Conservation (phyloP, 2,888 invertebrate species). For the Acronicta leporina region DNA sequence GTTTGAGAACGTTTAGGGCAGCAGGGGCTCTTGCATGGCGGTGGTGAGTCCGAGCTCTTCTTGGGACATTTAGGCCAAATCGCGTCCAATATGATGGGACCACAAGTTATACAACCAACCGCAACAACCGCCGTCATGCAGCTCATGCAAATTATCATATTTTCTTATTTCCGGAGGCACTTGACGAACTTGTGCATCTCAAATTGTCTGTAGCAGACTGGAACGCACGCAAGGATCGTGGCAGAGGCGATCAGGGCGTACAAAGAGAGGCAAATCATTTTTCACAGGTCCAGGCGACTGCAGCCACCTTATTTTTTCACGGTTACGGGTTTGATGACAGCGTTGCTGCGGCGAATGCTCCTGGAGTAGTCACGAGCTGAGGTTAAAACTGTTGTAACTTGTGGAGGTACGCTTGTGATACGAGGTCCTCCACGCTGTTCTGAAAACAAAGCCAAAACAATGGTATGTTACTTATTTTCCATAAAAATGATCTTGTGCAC, state of each 20-base stretch:
- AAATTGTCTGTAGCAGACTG: constrained; percentile 76
- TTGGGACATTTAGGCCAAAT: constrained; percentile 56
- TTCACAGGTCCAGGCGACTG: constrained; percentile 49
- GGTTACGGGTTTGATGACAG: constrained; percentile 6
- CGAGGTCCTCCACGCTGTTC: constrained; percentile 6
- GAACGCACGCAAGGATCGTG: constrained; percentile 78
- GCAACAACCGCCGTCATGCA: constrained; percentile 68
- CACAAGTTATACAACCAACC: constrained; percentile 68
- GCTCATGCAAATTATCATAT: constrained; percentile 74
- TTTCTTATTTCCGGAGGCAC: constrained; percentile 71
- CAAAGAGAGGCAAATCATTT: constrained; percentile 84
- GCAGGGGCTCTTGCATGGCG: constrained; percentile 67
- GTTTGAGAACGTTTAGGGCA: constrained; percentile 62
- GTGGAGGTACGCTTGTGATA: not conserved
- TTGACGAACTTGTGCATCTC: constrained; percentile 71
- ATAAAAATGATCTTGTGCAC: too few species aligned
- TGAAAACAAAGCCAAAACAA: constrained; percentile 14
- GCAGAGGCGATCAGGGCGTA: constrained; percentile 81
- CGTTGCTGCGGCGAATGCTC: constrained; percentile 5
- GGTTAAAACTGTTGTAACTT: not conserved
- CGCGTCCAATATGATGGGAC: constrained; percentile 67
- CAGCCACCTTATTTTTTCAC: constrained; percentile 22
- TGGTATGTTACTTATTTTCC: not conserved
- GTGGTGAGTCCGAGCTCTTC: not conserved
- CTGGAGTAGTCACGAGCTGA: constrained; percentile 1